phyloP scores from a whole-genome alignment of 1,140 invertebrate genomes.

The Dendroctonus ponderosae region DNA sequence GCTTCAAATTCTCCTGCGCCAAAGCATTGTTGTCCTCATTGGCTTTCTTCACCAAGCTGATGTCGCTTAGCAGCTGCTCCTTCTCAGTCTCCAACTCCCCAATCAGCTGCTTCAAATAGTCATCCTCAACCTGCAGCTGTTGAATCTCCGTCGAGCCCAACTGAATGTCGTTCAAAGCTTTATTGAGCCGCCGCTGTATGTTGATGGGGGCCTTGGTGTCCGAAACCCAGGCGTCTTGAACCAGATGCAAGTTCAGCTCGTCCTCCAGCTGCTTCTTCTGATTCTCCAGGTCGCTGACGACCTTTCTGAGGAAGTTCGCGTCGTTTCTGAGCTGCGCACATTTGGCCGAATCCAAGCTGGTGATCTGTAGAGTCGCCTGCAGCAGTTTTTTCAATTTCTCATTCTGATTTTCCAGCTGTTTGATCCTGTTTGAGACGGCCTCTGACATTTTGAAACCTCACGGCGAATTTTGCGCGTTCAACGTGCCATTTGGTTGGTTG shows the following conservation, averaged over 20 bases:
- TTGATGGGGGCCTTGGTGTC: constrained; percentile 10
- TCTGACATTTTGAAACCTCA: constrained; percentile 19
- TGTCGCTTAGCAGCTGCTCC: constrained; percentile 11
- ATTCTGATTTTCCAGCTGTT: constrained; percentile 27
- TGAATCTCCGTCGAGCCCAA: not conserved
- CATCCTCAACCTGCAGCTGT: constrained; percentile 14
- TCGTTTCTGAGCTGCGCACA: constrained; percentile 11
- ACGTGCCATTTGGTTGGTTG: not conserved
- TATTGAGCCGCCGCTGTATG: constrained; percentile 7
- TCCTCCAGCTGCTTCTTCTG: constrained; percentile 25
- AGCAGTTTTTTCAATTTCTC: constrained; percentile 22
- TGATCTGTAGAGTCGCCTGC: constrained; percentile 14
- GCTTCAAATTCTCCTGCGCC: constrained; percentile 12
- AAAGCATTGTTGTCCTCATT: constrained; percentile 20
- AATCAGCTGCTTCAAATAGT: constrained; percentile 15
- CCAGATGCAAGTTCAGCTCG: constrained; percentile 8
- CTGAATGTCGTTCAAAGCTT: constrained; percentile 16
- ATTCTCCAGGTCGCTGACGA: constrained; percentile 16
- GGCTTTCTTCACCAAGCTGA: constrained; percentile 15
- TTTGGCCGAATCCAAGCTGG: constrained; percentile 9
- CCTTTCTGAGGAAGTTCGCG: constrained; percentile 12
- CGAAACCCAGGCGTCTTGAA: not conserved
- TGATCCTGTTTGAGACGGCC: constrained; percentile 6
- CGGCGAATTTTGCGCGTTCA: constrained; percentile 11
- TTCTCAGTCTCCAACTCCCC: constrained; percentile 17